Base-by-base conservation (phyloP, 2,113 vertebrate species). In the Anoplopoma fimbria region DNA sequence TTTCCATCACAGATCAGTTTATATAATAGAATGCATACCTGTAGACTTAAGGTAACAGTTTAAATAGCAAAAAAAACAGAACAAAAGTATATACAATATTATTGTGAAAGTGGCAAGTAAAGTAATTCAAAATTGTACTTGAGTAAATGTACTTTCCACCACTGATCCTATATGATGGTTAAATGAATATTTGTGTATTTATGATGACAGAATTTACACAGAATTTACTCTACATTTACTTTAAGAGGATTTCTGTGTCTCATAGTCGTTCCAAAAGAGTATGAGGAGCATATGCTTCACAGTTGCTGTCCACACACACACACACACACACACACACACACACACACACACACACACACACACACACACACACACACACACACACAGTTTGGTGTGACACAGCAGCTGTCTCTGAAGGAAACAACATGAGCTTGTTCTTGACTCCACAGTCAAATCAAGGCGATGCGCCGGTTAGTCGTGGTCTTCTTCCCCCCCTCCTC, bases 331-430 rank as follows among this genome's bases (percentile, higher is more conserved):
- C 33, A 40, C 45, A 63, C 64, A 64, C 58, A 13, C 29, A 64
- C 34, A 51, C 60, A 62, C 31, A 34, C 60, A 62, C 60, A 34
- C 31, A 34, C 31, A 61, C 62, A 64, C 62, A 38, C 62, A 38
- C 62, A 58, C 75, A 21, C 60, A 36, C 31, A 62, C 60, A 62
- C 29, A 61, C 31, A n/a, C 62, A 27, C 63, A 15, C 63, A 65
- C 63, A 40, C 63, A 42, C 58, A 60, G n/a, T n/a, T n/a, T n/a
- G n/a, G n/a, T n/a, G n/a, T n/a, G n/a, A n/a, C 47, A 38, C 57
- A 64, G 77, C 90, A 90, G 90, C 90, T 92, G 88, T 70, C 77
- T 65, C 53, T 77, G n/a, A 71, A 62, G 64, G 5, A 67, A 63
- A 19, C 72, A 60, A 71, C 68, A 38, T 29, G 27, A 77, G 67